Base-by-base conservation (phyloP, 2,888 invertebrate species). In the Brachypterus glaber region DNA sequence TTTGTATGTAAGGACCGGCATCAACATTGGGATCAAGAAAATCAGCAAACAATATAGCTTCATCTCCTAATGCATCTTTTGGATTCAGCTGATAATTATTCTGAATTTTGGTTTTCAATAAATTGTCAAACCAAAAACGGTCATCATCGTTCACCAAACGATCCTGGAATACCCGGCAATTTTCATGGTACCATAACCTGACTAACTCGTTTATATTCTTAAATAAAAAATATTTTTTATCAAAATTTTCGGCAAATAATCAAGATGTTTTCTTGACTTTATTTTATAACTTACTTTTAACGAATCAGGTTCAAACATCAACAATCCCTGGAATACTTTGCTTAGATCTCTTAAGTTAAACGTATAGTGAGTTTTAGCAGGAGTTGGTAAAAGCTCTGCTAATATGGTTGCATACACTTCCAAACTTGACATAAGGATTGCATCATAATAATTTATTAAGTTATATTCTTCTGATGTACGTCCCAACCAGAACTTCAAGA, bases 161-260 rank as follows among this genome's bases (percentile, higher is more conserved):
- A 59, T 92, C 91, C 57, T 85, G 85, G 57, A 87, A 92, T 0
- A 92, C 87, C 4, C 91, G 71, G 62, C 82, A 77, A 35, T 86
- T 82, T 62, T 92, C 91, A 59, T 92, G 92, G 48, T 82, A 87
- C 91, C 91, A 92, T 8, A 92, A 67, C n/a, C 82, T 70, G 26
- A 76, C 73, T 45, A 84, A 70, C 17, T 79, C 73, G 3, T 73
- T 68, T 27, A 74, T 68, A 3, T 59, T 57, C 77, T 78, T 48
- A 17, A 46, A 36, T 35, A 31, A 33, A 5, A 21, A 21, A 21
- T 21, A 21, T 21, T 5, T 21, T 5, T 21, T 21, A 21, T 21
- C 9, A 21, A 7, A 21, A 21, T 9, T 5, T 21, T 7, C 21
- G 9, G 5, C 7, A 21, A 21, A 21, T 21, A 21, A 21, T 7